These are phyloP conservation scores for Cyaniris semiargus DNA, from an alignment of 2,888 invertebrate genomes.

Conservation along the genomic window DNA sequence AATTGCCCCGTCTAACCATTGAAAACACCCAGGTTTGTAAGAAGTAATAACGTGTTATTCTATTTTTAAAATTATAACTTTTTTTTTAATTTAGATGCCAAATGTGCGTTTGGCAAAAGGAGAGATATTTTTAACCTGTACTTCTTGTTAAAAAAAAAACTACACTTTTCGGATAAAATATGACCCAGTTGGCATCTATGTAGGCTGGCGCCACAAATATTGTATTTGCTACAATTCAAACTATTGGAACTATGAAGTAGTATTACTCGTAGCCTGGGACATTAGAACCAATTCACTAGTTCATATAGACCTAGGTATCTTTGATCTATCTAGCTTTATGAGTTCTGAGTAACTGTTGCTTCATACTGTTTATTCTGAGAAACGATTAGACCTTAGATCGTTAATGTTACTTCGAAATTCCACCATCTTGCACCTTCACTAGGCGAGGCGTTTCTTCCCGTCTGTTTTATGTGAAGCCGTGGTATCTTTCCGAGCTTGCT, in stretches of 20 bases:
- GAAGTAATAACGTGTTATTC: background rate
- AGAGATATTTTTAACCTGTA: background rate
- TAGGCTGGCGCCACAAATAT: background rate
- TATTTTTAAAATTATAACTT: background rate
- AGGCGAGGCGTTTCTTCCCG: background rate
- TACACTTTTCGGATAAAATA: background rate
- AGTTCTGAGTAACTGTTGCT: constrained; percentile 12
- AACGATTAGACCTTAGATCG: background rate
- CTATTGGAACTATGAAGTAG: constrained; percentile 4
- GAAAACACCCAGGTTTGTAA: constrained; percentile 2
- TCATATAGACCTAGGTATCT: background rate
- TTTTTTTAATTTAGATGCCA: background rate
- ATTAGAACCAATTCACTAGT: background rate
- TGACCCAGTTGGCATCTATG: constrained; percentile 10
- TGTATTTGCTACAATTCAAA: background rate
- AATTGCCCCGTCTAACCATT: background rate
- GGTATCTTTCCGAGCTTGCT: background rate
- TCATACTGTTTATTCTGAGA: constrained; percentile 2
- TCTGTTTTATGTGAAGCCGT: background rate
- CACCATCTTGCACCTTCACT: background rate
- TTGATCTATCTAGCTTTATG: background rate
- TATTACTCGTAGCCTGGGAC: background rate
- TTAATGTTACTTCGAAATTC: background rate
- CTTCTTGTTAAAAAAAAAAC: background rate
- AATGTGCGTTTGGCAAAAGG: background rate